Conservation (phyloP, 2,113 vertebrate species). For the Cyanoderma ruficeps region DNA sequence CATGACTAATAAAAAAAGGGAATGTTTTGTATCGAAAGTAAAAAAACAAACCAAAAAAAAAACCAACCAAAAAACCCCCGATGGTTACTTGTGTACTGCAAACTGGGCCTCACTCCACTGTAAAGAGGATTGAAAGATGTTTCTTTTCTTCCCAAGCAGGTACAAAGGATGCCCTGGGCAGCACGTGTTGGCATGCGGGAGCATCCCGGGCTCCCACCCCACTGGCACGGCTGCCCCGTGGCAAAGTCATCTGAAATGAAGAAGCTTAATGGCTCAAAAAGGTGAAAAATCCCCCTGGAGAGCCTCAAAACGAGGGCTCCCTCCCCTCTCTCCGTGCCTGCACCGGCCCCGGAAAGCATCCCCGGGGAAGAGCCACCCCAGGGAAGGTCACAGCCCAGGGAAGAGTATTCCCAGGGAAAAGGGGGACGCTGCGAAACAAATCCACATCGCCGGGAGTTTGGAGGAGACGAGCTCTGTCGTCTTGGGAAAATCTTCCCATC, state of each 20-base stretch:
- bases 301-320: constrained; percentile 7
- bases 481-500: background rate
- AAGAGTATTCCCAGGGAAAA: background rate
- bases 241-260: constrained; percentile 19
- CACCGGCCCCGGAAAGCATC: accelerated
- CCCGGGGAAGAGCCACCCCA: background rate
- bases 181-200: background rate
- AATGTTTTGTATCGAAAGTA: constrained; percentile 66
- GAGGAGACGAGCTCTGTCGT: background rate
- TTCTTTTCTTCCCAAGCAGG: constrained; percentile 39
- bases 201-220: accelerated
- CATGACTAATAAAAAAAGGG: constrained; percentile 70
- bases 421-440: background rate
- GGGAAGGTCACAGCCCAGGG: background rate
- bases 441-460: accelerated
- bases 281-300: background rate
- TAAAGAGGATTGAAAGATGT: background rate
- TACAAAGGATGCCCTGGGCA: background rate
- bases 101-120: background rate
- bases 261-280: constrained; percentile 15
- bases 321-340: background rate
- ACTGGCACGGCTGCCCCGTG: accelerated
- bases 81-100: constrained; percentile 24
- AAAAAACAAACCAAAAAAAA: background rate
- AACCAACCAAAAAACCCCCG: background rate